Evolutionary conservation across 2,797 vertebrate genomes (phyloP).

Genomic region (Acanthiza pusilla): DNA sequence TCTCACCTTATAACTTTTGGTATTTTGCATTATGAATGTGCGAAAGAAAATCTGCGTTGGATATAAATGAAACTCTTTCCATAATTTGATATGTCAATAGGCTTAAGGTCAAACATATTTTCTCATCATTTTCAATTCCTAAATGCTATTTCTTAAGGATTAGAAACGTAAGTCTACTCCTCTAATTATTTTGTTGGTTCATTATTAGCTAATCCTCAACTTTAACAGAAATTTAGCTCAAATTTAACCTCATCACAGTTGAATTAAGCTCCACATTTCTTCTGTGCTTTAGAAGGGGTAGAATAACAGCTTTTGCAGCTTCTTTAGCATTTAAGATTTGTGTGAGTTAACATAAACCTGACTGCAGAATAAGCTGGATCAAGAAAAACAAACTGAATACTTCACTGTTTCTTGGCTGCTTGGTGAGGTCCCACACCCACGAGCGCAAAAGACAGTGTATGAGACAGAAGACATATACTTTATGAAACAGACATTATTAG

Average conservation of each 20-base stretch:
- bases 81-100: neutral
- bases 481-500: neutral
- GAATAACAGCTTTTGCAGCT: neutral
- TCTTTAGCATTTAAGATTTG: neutral
- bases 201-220: neutral
- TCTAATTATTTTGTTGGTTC: neutral
- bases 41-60: neutral
- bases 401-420: neutral
- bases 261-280: neutral
- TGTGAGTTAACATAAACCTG: neutral
- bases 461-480: neutral
- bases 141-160: neutral
- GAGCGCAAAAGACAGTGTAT: neutral
- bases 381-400: neutral
- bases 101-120: neutral
- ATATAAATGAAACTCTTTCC: neutral
- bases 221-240: neutral
- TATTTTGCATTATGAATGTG: neutral
- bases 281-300: neutral
- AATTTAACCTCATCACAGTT: neutral
- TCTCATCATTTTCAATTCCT: neutral
- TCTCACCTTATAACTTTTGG: neutral
- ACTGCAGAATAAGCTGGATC: neutral
- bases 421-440: neutral
- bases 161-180: neutral